Evolutionary conservation across 2,888 invertebrate species (phyloP).

Genomic region (Phyto melanocephala): DNA sequence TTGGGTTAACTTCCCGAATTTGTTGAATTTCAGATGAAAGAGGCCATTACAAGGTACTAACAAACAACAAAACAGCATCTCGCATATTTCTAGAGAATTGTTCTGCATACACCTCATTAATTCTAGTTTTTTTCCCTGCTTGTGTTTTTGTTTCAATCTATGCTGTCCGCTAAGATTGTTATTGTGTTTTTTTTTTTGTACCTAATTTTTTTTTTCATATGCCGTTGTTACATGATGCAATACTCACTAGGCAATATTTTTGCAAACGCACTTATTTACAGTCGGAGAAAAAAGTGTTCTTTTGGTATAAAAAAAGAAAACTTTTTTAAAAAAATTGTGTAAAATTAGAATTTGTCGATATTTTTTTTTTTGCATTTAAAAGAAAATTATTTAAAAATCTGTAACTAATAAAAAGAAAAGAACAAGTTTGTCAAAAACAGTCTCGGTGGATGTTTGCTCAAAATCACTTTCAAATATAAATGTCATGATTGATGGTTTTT

Average conservation of each 20-base stretch:
- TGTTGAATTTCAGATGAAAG: constrained; percentile 38
- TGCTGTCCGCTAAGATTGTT: constrained; percentile 52
- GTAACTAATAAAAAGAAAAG: too few species aligned
- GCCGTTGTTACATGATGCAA: constrained; percentile 48
- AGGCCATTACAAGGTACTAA: constrained; percentile 60
- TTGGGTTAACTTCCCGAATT: constrained; percentile 31
- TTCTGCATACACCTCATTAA: constrained; percentile 66
- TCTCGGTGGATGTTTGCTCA: too few species aligned
- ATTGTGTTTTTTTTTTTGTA: constrained; percentile 41
- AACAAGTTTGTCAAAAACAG: too few species aligned
- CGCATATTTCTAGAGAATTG: constrained; percentile 63
- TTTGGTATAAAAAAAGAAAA: too few species aligned
- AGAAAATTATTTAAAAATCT: too few species aligned
- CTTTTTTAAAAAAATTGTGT: too few species aligned
- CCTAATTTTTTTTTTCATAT: constrained; percentile 39
- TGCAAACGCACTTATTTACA: constrained; percentile 49
- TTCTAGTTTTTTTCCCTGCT: constrained; percentile 54
- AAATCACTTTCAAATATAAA: too few species aligned
- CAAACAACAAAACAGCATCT: constrained; percentile 59
- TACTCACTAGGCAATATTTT: constrained; percentile 59
- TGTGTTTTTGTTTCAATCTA: constrained; percentile 31
- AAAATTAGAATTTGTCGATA: too few species aligned
- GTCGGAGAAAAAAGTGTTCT: not conserved
- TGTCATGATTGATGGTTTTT: too few species aligned
- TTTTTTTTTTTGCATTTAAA: too few species aligned